A percentile compares a stretch with the other conserved stretches of the same genome.
These are phyloP conservation scores for Ianthella basta DNA, from an alignment of 37 sponge, comb jelly and placozoan genomes.

Conservation along the genomic window DNA sequence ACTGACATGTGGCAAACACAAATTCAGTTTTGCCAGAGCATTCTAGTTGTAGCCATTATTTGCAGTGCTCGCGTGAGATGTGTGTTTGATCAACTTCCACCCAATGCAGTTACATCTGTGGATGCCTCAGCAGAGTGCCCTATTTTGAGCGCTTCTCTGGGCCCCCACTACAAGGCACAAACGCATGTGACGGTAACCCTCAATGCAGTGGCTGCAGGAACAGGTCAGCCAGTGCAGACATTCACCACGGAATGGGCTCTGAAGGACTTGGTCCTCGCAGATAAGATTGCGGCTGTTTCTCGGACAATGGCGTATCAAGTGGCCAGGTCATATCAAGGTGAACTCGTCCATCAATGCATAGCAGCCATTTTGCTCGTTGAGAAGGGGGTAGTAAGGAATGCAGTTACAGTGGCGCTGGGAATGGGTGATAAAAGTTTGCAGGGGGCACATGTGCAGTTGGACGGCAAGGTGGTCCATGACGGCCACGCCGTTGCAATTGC, in stretches of 20 bases:
- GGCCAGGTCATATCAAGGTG: not conserved
- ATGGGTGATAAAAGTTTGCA: slow-evolving; percentile 34
- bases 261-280: not conserved
- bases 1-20: no score
- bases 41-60: no score
- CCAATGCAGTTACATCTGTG: not conserved
- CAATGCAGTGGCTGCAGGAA: no score
- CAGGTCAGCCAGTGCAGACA: not conserved
- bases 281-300: not conserved
- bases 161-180: not conserved
- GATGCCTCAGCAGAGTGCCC: not conserved
- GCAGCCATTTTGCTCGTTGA: slow-evolving; percentile 10
- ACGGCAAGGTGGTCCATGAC: slow-evolving; percentile 44
- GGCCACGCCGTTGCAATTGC: slow-evolving; percentile 43
- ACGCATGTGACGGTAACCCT: not conserved
- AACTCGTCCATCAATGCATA: not conserved
- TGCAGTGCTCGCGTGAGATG: no score
- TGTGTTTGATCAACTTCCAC: no score
- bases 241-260: no score
- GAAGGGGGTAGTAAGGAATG: not conserved
- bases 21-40: no score
- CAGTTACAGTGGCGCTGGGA: slow-evolving; percentile 16
- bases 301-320: not conserved
- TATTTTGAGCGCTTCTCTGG: not conserved
- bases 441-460: slow-evolving; percentile 19